Percentiles rank a stretch among this genome's conserved stretches.
Evolutionary conservation across 2,888 invertebrate genomes (phyloP).

Genomic region (Iselma pallidipennis): DNA sequence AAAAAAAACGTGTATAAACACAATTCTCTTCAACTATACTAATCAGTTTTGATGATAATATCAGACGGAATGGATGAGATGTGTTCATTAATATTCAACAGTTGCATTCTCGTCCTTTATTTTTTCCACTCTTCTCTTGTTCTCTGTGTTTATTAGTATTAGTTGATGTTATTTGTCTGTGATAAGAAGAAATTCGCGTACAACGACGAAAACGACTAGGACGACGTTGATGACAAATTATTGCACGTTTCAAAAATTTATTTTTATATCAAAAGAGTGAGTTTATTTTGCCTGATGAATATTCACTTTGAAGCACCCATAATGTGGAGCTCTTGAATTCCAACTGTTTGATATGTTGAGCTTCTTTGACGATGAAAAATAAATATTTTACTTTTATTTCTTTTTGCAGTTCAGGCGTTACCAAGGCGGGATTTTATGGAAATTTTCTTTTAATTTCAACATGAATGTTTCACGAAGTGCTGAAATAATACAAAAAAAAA

Average conservation of each 20-base stretch:
- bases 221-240: neutral
- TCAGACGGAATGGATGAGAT: neutral
- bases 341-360: slow-evolving; percentile 34
- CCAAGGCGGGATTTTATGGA: slow-evolving; percentile 26
- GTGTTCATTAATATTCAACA: neutral
- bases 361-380: slow-evolving; percentile 33
- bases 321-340: slow-evolving; percentile 32
- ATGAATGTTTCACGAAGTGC: slow-evolving; percentile 23
- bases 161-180: neutral
- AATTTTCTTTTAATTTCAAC: slow-evolving; percentile 28
- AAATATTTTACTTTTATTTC: slow-evolving; percentile 34
- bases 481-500: slow-evolving; percentile 13
- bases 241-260: slow-evolving; percentile 15
- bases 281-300: slow-evolving; percentile 33
- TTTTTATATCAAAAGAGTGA: slow-evolving; percentile 21
- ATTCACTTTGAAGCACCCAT: slow-evolving; percentile 35
- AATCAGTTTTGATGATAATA: neutral
- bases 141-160: neutral
- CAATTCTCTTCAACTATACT: neutral
- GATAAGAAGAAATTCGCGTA: neutral
- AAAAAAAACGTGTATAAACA: neutral
- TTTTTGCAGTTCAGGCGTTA: slow-evolving; percentile 24
- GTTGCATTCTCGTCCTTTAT: neutral
- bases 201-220: too few species aligned
- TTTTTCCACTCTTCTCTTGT: neutral